Percentiles rank a stretch among this genome's conserved stretches.
These are phyloP conservation scores for Agrochola macilenta DNA, from an alignment of 2,888 invertebrate species.

Conservation along the genomic window DNA sequence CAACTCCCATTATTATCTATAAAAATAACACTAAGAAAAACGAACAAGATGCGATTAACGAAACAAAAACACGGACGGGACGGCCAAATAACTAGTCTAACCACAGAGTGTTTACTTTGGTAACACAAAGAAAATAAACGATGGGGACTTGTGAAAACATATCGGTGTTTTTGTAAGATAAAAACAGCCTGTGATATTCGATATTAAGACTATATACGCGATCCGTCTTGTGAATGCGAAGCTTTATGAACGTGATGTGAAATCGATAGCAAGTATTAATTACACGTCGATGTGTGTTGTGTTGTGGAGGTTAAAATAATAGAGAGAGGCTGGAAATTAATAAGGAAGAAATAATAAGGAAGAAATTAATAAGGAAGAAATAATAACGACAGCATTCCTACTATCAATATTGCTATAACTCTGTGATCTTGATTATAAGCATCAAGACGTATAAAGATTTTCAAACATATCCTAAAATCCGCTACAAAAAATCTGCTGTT, in stretches of 20 bases:
- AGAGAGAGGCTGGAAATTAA: constrained; percentile 8
- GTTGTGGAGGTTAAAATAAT: constrained; percentile 40
- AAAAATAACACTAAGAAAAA: constrained; percentile 31
- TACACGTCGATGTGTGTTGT: constrained; percentile 45
- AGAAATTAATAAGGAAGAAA: constrained; percentile 14
- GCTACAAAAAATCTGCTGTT: neutral
- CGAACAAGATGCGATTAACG: constrained; percentile 49
- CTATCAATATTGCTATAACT: constrained; percentile 18
- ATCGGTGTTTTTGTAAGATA: constrained; percentile 69
- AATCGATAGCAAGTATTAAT: constrained; percentile 58
- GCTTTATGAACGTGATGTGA: constrained; percentile 53
- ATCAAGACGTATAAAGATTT: neutral
- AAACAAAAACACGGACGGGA: constrained; percentile 41
- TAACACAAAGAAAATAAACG: constrained; percentile 67
- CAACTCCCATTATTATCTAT: constrained; percentile 26
- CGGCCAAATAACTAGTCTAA: constrained; percentile 47
- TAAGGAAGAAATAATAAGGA: constrained; percentile 24
- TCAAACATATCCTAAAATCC: neutral
- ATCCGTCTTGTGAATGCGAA: constrained; percentile 40
- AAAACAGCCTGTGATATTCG: constrained; percentile 55
- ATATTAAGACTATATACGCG: constrained; percentile 44
- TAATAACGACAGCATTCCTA: constrained; percentile 20
- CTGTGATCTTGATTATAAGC: neutral
- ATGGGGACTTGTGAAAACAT: constrained; percentile 67
- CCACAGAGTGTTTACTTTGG: constrained; percentile 57